Conservation (phyloP, 1,140 invertebrate species). For the Drosophila bifasciata region DNA sequence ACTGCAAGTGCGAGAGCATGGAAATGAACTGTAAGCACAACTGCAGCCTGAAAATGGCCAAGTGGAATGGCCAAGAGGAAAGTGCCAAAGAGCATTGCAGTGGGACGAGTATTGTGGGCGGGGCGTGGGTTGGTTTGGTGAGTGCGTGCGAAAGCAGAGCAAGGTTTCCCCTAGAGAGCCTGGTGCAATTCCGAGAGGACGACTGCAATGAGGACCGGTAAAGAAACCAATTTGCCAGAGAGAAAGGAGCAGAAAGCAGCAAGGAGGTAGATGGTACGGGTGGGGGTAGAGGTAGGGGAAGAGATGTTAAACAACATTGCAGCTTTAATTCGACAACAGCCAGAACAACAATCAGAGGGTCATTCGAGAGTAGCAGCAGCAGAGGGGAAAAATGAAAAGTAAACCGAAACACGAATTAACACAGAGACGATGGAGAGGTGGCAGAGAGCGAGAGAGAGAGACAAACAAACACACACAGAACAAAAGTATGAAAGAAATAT, state of each 20-base stretch:
- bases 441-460: not conserved
- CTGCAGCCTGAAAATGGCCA: constrained; percentile 41
- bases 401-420: constrained; percentile 38
- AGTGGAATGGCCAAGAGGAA: constrained; percentile 36
- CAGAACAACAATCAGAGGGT: constrained; percentile 47
- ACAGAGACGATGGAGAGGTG: not conserved
- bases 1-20: constrained; percentile 57
- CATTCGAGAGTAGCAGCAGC: constrained; percentile 25
- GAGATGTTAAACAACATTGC: constrained; percentile 49
- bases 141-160: not conserved
- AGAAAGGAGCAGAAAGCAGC: constrained; percentile 37
- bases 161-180: too few relatives aligned
- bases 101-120: not conserved
- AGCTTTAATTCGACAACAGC: constrained; percentile 57
- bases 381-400: constrained; percentile 39
- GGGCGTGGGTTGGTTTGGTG: not conserved
- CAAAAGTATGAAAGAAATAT: constrained; percentile 8
- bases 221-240: constrained; percentile 75
- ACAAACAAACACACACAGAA: constrained; percentile 13
- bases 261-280: not conserved
- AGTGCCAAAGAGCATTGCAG: constrained; percentile 22
- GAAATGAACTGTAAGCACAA: constrained; percentile 17
- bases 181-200: constrained; percentile 1
- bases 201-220: constrained; percentile 53
- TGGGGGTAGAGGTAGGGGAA: not conserved